Conservation (phyloP, 2,113 vertebrate species). For the Fukomys damarensis region DNA sequence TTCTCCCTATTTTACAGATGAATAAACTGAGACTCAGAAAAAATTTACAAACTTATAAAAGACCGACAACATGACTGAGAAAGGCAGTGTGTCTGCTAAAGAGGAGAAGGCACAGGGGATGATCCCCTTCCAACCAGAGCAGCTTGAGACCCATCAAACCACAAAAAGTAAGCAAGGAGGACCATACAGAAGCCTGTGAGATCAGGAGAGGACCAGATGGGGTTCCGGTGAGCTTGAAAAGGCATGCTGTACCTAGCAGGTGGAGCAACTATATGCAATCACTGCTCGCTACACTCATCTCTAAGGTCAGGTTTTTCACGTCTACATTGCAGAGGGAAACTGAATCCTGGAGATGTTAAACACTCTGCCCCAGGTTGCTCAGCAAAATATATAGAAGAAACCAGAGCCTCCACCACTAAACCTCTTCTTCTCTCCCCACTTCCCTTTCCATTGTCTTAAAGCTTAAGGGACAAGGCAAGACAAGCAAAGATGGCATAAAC, state of each 20-base stretch:
- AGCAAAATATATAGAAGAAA: background rate
- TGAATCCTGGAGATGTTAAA: no score
- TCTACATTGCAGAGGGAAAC: background rate
- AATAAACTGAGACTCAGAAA: conserved; percentile 8
- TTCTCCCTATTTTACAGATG: background rate
- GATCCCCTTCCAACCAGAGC: background rate
- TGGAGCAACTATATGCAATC: background rate
- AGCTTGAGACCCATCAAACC: background rate
- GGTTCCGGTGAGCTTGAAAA: background rate
- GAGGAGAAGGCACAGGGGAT: no score
- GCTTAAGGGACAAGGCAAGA: background rate
- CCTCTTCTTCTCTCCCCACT: background rate
- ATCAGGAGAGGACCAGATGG: background rate
- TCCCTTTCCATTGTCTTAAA: background rate
- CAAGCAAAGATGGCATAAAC: background rate
- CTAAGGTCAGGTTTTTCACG: background rate
- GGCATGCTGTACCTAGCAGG: fast-evolving
- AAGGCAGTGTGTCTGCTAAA: background rate
- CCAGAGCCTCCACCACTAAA: background rate
- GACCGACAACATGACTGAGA: background rate
- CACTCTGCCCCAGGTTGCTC: background rate
- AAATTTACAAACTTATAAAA: background rate
- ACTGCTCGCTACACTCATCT: background rate
- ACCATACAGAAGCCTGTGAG: background rate
- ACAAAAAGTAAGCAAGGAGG: background rate